Evolutionary conservation across 1,140 invertebrate genomes (phyloP).

Genomic region (Aphelinus certus): DNA sequence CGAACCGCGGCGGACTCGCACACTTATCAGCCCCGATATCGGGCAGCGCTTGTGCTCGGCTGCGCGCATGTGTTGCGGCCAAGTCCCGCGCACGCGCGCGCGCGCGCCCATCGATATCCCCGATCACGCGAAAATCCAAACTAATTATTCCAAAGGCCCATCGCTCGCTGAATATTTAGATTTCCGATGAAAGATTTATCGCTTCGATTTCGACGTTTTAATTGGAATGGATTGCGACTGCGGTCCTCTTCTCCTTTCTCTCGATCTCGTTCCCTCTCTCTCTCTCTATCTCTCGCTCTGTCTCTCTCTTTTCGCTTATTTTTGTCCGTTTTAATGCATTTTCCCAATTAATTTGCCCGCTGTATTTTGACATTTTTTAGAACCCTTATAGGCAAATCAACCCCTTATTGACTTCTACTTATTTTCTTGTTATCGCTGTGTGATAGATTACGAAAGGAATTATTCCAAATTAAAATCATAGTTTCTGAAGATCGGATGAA

Average conservation of each 20-base stretch:
- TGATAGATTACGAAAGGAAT: no score
- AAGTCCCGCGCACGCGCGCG: neutral
- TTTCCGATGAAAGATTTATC: slow-evolving; percentile 49
- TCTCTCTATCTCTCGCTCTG: no score
- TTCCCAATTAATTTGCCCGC: no score
- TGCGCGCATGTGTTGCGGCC: neutral
- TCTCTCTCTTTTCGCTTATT: no score
- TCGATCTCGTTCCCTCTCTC: no score
- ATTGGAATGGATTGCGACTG: slow-evolving; percentile 33
- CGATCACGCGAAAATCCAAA: slow-evolving; percentile 44
- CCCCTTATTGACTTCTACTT: no score
- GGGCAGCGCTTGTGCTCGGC: neutral
- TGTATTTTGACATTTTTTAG: no score
- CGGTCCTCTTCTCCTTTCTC: neutral
- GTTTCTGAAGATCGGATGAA: no score
- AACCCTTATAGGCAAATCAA: no score
- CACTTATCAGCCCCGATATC: slow-evolving; percentile 30
- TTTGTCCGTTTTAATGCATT: no score
- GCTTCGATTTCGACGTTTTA: slow-evolving; percentile 42
- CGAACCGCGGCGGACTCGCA: slow-evolving; percentile 18
- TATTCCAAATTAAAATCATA: no score
- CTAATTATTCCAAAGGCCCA: slow-evolving; percentile 49
- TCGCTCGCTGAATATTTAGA: slow-evolving; percentile 53
- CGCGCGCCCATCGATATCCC: slow-evolving; percentile 47
- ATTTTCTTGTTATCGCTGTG: no score